Conservation (phyloP, 30 jellyfish, hydroid and myxozoan species). For the Hydractinia echinata region DNA sequence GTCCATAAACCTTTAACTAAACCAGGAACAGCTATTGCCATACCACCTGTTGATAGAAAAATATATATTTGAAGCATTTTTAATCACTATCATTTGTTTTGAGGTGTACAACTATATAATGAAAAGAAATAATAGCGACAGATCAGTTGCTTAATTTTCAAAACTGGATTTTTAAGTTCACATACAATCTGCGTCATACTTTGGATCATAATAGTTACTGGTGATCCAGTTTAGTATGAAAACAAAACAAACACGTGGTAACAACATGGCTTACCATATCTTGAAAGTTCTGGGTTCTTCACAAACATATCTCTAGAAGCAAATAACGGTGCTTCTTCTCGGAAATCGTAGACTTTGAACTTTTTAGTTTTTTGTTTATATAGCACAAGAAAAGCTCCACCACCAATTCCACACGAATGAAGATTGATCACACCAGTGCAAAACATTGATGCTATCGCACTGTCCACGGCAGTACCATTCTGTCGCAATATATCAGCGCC, state of each 20-base stretch:
- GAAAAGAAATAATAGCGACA: no score
- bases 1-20: constrained; percentile 75
- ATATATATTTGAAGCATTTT: neutral
- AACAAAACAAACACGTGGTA: neutral
- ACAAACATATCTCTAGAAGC: constrained; percentile 41
- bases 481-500: constrained; percentile 10
- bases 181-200: no score
- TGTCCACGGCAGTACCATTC: constrained; percentile 26
- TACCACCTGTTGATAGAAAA: constrained; percentile 47
- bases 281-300: neutral
- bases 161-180: no score
- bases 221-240: neutral
- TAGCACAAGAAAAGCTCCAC: constrained; percentile 83
- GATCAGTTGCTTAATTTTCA: no score
- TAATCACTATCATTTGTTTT: no score
- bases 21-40: constrained; percentile 91
- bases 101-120: no score
- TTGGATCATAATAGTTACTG: neutral
- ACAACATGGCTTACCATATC: neutral
- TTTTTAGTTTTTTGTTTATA: constrained; percentile 49
- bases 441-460: constrained; percentile 19
- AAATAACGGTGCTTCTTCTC: constrained; percentile 88
- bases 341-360: constrained; percentile 57
- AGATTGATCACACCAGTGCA: constrained; percentile 62
- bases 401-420: constrained; percentile 88